Evolutionary conservation across 2,113 vertebrate genomes (phyloP).

Genomic region (Motacilla alba): DNA sequence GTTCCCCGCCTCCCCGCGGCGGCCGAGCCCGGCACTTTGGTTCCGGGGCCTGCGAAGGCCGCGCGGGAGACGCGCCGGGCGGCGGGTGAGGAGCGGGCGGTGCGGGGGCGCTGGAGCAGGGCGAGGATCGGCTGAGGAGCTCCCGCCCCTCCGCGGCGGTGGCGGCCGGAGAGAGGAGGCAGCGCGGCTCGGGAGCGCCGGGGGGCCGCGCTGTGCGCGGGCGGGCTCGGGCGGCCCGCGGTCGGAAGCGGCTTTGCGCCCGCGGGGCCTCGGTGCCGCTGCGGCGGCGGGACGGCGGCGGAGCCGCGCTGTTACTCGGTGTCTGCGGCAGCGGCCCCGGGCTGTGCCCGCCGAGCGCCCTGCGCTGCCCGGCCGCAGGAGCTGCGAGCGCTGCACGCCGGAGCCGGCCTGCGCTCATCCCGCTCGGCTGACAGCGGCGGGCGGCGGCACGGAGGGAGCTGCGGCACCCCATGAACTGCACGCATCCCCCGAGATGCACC

Average conservation of each 20-base stretch:
- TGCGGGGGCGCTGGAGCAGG: background rate
- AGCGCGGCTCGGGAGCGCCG: background rate
- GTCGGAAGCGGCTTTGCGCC: background rate
- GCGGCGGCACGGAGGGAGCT: fast-evolving
- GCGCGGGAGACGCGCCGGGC: background rate
- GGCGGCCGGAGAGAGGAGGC: background rate
- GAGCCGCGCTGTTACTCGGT: fast-evolving
- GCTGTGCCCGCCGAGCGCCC: background rate
- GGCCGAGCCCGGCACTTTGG: background rate
- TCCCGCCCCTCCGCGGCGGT: background rate
- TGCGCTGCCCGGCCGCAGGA: background rate
- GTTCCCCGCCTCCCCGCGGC: background rate
- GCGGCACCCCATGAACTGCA: fast-evolving
- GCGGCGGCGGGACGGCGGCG: background rate
- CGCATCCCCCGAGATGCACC: background rate
- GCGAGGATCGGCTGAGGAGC: background rate
- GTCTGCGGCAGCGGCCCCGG: fast-evolving
- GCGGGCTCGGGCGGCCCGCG: background rate
- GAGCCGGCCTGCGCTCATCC: background rate
- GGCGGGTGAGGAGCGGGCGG: background rate
- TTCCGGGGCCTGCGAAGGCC: background rate
- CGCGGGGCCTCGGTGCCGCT: background rate
- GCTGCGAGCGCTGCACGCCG: background rate
- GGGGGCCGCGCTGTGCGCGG: background rate
- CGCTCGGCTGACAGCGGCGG: fast-evolving